Conservation (phyloP, 2,797 vertebrate genomes). For the Rhabdophis nuchalis region DNA sequence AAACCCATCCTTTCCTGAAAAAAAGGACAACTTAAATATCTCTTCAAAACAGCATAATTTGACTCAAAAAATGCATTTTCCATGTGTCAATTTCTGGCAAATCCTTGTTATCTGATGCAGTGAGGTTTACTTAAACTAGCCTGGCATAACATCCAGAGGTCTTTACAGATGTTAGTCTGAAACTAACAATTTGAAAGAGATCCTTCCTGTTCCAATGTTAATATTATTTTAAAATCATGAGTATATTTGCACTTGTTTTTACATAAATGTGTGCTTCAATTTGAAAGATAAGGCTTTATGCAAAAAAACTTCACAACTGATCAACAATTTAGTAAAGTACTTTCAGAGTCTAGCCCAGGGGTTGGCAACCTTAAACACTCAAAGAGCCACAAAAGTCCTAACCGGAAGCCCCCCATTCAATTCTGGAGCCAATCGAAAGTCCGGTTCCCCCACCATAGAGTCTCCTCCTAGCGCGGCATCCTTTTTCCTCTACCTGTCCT, state of each 20-base stretch:
- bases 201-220: not conserved
- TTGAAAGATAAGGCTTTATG: not conserved
- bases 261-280: not conserved
- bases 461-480: too few species aligned
- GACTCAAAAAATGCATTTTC: not conserved
- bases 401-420: too few species aligned
- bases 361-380: too few species aligned
- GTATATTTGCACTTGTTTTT: not conserved
- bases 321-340: not conserved
- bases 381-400: too few species aligned
- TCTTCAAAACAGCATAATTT: not conserved
- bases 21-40: not conserved
- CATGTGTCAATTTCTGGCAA: not conserved
- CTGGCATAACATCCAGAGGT: not conserved
- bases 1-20: not conserved
- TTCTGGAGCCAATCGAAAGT: too few species aligned
- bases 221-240: not conserved
- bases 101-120: not conserved
- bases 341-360: too few species aligned
- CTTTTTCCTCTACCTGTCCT: too few species aligned
- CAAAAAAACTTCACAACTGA: not conserved
- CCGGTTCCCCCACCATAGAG: too few species aligned
- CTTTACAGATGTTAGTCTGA: not conserved
- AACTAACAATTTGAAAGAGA: not conserved
- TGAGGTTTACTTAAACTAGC: not conserved